Evolutionary conservation across 2,797 vertebrate species (phyloP).

Genomic region (Glyptemys insculpta): DNA sequence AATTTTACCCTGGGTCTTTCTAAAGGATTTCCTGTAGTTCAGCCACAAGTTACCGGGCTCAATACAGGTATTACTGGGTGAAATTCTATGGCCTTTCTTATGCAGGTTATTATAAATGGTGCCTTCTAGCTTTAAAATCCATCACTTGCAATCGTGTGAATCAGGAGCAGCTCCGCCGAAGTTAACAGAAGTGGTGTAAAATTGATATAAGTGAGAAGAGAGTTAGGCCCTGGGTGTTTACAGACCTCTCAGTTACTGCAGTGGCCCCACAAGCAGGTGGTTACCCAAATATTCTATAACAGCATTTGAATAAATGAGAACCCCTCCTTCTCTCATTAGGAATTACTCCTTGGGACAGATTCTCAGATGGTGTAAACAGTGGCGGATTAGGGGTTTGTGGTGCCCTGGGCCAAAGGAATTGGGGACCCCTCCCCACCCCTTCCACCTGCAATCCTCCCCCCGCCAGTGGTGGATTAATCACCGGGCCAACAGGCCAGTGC

Average conservation of each 20-base stretch:
- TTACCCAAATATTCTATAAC: background rate
- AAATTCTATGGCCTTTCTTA: background rate
- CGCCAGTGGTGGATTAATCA: too few relatives aligned
- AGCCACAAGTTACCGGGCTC: background rate
- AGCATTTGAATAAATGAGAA: background rate
- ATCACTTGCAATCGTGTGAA: background rate
- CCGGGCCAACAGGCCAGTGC: too few relatives aligned
- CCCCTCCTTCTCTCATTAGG: background rate
- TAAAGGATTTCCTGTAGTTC: background rate
- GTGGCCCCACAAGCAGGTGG: background rate
- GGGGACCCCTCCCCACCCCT: too few relatives aligned
- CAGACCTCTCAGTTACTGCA: background rate
- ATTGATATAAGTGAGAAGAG: background rate
- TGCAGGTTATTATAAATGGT: background rate
- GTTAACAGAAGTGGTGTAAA: background rate
- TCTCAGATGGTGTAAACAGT: background rate
- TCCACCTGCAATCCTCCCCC: background rate
- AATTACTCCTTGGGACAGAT: background rate
- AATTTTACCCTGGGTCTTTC: background rate
- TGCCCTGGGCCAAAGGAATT: too few relatives aligned
- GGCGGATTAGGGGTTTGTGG: too few relatives aligned
- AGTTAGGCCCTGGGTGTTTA: background rate
- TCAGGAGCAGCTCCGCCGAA: background rate
- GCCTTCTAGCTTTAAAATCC: background rate
- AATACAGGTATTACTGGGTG: background rate